A percentile compares a stretch with the other conserved stretches of the same genome.
These are phyloP conservation scores for Drosophila anomelani DNA, from an alignment of 2,888 invertebrate species.

Conservation along the genomic window DNA sequence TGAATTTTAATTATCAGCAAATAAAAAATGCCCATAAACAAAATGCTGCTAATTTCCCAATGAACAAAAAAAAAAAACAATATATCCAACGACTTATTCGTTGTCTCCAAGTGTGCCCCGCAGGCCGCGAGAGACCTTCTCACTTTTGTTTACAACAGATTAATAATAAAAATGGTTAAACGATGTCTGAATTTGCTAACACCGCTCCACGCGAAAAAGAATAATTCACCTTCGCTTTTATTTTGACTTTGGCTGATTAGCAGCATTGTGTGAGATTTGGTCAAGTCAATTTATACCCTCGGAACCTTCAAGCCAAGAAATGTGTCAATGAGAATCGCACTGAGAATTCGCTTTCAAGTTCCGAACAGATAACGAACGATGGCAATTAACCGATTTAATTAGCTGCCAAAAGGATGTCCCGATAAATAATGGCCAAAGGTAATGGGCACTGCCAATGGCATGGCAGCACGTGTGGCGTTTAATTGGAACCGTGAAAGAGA, in stretches of 20 bases:
- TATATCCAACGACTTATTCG: constrained; percentile 10
- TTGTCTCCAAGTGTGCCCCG: constrained; percentile 15
- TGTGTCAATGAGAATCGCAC: constrained; percentile 44
- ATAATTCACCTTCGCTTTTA: constrained; percentile 43
- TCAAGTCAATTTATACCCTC: constrained; percentile 35
- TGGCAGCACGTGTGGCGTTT: constrained; percentile 50
- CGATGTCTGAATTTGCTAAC: constrained; percentile 14
- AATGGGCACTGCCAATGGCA: constrained; percentile 42
- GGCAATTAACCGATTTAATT: constrained; percentile 51
- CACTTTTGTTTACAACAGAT: constrained; percentile 48
- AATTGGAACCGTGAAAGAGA: constrained; percentile 50
- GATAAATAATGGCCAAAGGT: constrained; percentile 39
- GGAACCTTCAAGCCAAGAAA: constrained; percentile 14
- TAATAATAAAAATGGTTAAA: constrained; percentile 39
- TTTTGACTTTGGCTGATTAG: constrained; percentile 45
- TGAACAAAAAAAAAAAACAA: neutral
- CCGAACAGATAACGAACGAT: constrained; percentile 25
- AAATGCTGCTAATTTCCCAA: constrained; percentile 27
- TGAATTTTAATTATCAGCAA: constrained; percentile 16
- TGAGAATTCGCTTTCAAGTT: constrained; percentile 16
- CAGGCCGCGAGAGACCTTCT: constrained; percentile 28
- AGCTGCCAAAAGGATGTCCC: constrained; percentile 45
- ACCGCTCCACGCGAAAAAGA: constrained; percentile 7
- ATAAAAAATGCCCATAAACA: constrained; percentile 29
- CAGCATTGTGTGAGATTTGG: constrained; percentile 41